A percentile compares a stretch with the other conserved stretches of the same genome.
Evolutionary conservation across 2,797 vertebrate species (phyloP).

Genomic region (Uromys caudimaculatus): DNA sequence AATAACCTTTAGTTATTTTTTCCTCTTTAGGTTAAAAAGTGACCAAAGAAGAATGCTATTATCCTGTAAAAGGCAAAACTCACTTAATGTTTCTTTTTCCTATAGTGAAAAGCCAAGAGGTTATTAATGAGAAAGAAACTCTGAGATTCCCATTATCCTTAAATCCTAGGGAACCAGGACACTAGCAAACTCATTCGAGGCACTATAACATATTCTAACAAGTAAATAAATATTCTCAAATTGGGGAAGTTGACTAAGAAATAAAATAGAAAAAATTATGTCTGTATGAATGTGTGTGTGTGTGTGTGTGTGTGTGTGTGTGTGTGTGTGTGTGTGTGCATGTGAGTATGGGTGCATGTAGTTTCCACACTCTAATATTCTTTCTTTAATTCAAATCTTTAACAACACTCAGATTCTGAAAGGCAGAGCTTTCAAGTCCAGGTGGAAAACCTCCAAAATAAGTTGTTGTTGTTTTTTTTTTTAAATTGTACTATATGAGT

Average conservation of each 20-base stretch:
- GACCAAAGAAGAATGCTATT: background rate
- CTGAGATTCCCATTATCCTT: background rate
- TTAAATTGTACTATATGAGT: background rate
- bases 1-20: background rate
- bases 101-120: background rate
- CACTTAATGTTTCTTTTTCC: background rate
- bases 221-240: background rate
- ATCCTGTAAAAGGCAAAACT: background rate
- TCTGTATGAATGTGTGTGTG: too few relatives aligned
- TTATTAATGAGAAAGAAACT: background rate
- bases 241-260: background rate
- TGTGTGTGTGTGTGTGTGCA: background rate
- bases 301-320: background rate
- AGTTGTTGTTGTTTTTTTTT: background rate
- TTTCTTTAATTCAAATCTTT: background rate
- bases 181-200: background rate
- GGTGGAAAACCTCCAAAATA: background rate
- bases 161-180: background rate
- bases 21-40: background rate
- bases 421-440: background rate
- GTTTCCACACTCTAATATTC: background rate
- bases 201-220: background rate
- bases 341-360: background rate
- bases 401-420: background rate
- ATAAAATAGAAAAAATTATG: background rate